phyloP scores from a whole-genome alignment of 2,797 vertebrate genomes.

The Hyperoplus immaculatus region DNA sequence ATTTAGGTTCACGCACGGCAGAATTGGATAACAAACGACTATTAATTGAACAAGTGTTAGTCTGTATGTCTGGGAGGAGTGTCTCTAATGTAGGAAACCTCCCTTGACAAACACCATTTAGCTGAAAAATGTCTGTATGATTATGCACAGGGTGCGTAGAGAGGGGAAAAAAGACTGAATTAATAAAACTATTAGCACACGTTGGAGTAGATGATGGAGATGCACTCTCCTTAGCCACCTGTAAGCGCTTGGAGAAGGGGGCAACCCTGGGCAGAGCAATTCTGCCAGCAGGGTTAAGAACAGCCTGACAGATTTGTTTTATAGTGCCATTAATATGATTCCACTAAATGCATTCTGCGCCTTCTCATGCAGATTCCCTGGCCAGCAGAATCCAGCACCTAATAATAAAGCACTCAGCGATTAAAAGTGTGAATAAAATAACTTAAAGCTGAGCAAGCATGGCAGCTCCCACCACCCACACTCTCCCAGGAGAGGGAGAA shows the following conservation, averaged over 20 bases:
- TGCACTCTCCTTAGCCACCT: conserved; percentile 85
- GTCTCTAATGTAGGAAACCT: conserved; percentile 76
- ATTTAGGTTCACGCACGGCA: conserved; percentile 65
- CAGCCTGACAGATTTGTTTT: conserved; percentile 86
- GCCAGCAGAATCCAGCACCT: conserved; percentile 84
- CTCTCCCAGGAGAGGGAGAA: conserved; percentile 80
- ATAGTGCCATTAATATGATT: conserved; percentile 86
- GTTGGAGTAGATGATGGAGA: conserved; percentile 83
- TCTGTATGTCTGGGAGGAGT: conserved; percentile 71
- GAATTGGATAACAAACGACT: conserved; percentile 76
- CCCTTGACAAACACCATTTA: conserved; percentile 83
- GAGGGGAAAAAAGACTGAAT: conserved; percentile 75
- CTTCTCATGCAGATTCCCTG: conserved; percentile 83
- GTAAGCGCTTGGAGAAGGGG: conserved; percentile 80
- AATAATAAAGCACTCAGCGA: conserved; percentile 90
- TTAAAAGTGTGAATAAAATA: conserved; percentile 90
- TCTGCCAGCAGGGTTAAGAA: conserved; percentile 85
- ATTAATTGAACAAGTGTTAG: conserved; percentile 79
- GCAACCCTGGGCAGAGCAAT: conserved; percentile 72
- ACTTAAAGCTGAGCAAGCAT: conserved; percentile 86
- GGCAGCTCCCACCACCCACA: conserved; percentile 85
- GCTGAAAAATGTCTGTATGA: conserved; percentile 82
- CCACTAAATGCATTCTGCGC: conserved; percentile 84
- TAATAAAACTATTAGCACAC: conserved; percentile 84
- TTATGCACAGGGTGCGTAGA: conserved; percentile 76